Base-by-base conservation (phyloP, 1,140 invertebrate species). In the Hyles euphorbiae region DNA sequence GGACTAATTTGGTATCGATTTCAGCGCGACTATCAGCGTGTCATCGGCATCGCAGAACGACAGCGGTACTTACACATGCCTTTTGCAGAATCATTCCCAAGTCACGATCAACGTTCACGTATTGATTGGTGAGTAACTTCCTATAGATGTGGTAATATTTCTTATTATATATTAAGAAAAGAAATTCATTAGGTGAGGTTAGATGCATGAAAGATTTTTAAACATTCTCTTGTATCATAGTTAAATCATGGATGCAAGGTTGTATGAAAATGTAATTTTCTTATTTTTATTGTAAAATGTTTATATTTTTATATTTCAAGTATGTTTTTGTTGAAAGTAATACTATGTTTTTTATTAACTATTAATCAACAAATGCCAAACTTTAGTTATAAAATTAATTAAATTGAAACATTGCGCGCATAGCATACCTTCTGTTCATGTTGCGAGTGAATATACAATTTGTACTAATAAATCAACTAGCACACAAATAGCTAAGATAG, bases 41-140 rank as follows among this genome's bases (percentile, higher is more conserved):
- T 66, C 74, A 22, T 79, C 83, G 22, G 86, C 86, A 1, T 88
- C 83, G 11, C 86, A 87, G 56, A 86, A 81, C 55, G 86, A 88
- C 60, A 84, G 77, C 50, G 86, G 83, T 3, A 75, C 76, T 6
- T 88, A 88, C 50, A 82, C 78, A 5, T 88, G 86, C 62, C 62
- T 74, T 46, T 67, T 88, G 43, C 70, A 73, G 44, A 87, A 88
- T 56, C 83, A 88, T 64, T 87, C 86, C 3, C 83, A 83, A 68
- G 81, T 83, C 10, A 81, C 72, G 0, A 72, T 87, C 12, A 86
- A 84, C 67, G 85, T 88, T 7, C 85, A 88, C 34, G 85, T 88
- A 22, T 62, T 88, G 40, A 88, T 83, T 61, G 85, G 85, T 88
- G 73, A 83, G 84, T 48, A 9, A 9, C n/a, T 10, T n/a, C 34